Evolutionary conservation across 2,888 invertebrate species (phyloP).

Genomic region (Keiferia lycopersicella): DNA sequence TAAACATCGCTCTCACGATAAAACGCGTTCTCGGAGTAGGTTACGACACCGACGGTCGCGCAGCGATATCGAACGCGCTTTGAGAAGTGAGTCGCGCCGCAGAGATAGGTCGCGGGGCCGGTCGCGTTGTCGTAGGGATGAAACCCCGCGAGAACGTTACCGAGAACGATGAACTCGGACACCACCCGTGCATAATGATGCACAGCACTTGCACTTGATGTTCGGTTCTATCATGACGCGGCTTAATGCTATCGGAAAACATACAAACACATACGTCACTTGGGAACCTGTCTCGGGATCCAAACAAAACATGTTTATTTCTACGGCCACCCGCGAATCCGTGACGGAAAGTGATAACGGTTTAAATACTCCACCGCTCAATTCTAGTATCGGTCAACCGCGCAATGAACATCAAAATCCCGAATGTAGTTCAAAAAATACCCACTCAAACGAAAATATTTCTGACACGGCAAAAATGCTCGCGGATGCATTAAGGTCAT

Average conservation of each 20-base stretch:
- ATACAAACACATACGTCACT: background rate
- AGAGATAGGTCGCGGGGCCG: slow-evolving; percentile 10
- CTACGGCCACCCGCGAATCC: slow-evolving; percentile 5
- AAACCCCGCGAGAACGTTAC: background rate
- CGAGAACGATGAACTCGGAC: background rate
- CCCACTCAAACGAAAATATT: slow-evolving; percentile 6
- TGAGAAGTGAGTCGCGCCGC: background rate
- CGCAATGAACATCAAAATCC: slow-evolving; percentile 1
- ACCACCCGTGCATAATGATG: background rate
- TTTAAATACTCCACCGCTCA: background rate
- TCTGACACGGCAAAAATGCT: background rate
- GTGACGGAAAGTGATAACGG: background rate
- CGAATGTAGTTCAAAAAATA: background rate
- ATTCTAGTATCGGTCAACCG: background rate
- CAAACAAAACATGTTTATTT: background rate
- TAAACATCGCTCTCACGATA: background rate
- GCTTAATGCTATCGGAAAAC: background rate
- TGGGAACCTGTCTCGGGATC: background rate
- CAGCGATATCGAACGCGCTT: background rate
- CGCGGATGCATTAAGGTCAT: slow-evolving; percentile 5
- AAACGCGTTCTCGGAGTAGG: background rate
- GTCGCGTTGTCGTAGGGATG: background rate
- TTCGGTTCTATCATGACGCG: background rate
- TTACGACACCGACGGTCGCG: slow-evolving; percentile 2
- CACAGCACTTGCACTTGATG: background rate